phyloP scores from a whole-genome alignment of 2,113 vertebrate species.

The Phylloscopus trochilus region DNA sequence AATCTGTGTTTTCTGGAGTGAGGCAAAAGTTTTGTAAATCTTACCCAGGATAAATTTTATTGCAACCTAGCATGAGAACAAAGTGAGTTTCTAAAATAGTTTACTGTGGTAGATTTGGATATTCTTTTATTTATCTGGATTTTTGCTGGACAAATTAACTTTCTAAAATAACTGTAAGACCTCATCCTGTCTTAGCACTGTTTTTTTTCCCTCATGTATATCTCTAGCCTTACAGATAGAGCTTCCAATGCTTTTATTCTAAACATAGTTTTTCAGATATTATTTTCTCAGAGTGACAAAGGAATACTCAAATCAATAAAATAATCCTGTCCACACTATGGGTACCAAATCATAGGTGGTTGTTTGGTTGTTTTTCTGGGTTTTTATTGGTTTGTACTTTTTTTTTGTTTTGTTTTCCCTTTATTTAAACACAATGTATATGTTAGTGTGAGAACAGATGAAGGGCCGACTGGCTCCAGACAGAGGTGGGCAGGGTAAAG shows the following conservation, averaged over 20 bases:
- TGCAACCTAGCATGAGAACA: neutral
- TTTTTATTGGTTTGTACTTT: no score
- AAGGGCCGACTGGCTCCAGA: neutral
- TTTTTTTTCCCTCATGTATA: neutral
- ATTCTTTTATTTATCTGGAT: neutral
- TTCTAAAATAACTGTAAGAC: neutral
- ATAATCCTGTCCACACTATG: neutral
- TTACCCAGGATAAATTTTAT: neutral
- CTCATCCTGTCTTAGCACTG: neutral
- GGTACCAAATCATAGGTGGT: neutral
- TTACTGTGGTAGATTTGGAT: neutral
- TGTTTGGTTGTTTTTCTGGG: rapidly evolving
- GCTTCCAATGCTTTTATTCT: neutral
- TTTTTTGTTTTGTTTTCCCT: no score
- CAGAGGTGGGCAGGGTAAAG: no score
- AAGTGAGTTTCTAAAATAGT: neutral
- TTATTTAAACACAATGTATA: neutral
- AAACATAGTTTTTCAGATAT: neutral
- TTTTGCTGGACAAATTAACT: neutral
- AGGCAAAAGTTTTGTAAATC: neutral
- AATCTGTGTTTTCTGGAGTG: neutral
- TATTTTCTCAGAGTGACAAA: neutral
- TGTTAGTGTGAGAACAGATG: neutral
- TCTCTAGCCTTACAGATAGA: neutral
- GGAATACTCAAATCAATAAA: neutral